These are phyloP conservation scores for Neomonachus schauinslandi DNA, from an alignment of 2,113 vertebrate genomes.

Conservation along the genomic window DNA sequence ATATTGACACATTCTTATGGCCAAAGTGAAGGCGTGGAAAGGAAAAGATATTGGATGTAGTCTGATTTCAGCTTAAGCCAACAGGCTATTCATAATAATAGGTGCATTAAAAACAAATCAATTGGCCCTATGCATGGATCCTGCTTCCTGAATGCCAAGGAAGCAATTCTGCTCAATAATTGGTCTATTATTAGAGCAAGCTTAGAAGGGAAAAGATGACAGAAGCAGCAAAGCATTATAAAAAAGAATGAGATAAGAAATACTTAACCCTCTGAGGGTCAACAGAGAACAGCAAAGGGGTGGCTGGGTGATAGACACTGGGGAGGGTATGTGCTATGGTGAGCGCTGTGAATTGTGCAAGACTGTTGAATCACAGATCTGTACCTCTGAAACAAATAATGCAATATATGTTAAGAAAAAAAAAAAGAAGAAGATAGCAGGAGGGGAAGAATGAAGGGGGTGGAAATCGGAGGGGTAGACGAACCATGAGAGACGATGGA, in stretches of 20 bases:
- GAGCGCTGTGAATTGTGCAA: too few species aligned
- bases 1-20: conserved; percentile 60
- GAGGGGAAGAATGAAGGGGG: too few species aligned
- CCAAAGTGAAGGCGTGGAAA: conserved; percentile 49
- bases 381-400: too few species aligned
- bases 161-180: conserved; percentile 68
- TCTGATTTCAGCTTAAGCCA: conserved; percentile 60
- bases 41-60: conserved; percentile 48
- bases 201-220: conserved; percentile 41
- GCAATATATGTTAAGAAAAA: too few species aligned
- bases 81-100: conserved; percentile 71
- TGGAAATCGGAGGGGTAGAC: too few species aligned
- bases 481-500: too few species aligned
- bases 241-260: conserved; percentile 47
- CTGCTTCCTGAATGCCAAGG: conserved; percentile 73
- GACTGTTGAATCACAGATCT: too few species aligned
- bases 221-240: conserved; percentile 40
- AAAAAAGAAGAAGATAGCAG: too few species aligned
- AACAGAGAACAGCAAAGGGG: neutral
- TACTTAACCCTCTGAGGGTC: conserved; percentile 46
- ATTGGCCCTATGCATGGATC: conserved; percentile 51
- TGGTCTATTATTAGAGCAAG: conserved; percentile 73
- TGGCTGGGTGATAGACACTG: too few species aligned
- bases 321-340: too few species aligned
- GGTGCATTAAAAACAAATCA: conserved; percentile 74